Conservation (phyloP, 2,113 vertebrate species). For the Alethe castanea region DNA sequence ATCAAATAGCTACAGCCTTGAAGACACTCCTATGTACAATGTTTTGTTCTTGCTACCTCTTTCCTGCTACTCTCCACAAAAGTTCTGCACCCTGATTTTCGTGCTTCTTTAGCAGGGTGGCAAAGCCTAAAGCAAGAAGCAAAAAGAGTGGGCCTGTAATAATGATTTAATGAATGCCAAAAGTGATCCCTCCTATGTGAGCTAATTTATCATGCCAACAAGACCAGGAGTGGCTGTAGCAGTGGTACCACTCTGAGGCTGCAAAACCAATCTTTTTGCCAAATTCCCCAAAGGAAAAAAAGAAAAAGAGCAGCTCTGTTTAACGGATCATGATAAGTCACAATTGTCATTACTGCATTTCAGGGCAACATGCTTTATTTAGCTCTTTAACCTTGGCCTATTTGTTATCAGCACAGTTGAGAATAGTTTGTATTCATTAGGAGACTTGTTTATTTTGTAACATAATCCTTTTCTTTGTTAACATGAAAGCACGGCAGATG, state of each 20-base stretch:
- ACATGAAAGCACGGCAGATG: slow-evolving; percentile 42
- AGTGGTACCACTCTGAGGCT: not conserved
- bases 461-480: slow-evolving; percentile 62
- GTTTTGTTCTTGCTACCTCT: not conserved
- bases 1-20: not conserved
- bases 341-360: slow-evolving; percentile 32
- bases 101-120: not conserved
- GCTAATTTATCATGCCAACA: slow-evolving; percentile 3
- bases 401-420: slow-evolving; percentile 52
- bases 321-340: slow-evolving; percentile 22
- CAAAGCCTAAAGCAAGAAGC: not conserved
- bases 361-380: slow-evolving; percentile 46
- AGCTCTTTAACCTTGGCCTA: slow-evolving; percentile 62
- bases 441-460: slow-evolving; percentile 60
- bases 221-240: not conserved
- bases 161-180: slow-evolving; percentile 20
- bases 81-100: not conserved
- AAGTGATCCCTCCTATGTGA: not conserved
- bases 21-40: not conserved
- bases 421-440: slow-evolving; percentile 62
- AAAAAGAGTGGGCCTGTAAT: not conserved
- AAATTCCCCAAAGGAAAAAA: slow-evolving; percentile 19
- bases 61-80: not conserved
- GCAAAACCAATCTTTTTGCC: slow-evolving; percentile 39
- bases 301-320: slow-evolving; percentile 10